phyloP scores from a whole-genome alignment of 2,113 vertebrate species.

The Dermatemys mawii region DNA sequence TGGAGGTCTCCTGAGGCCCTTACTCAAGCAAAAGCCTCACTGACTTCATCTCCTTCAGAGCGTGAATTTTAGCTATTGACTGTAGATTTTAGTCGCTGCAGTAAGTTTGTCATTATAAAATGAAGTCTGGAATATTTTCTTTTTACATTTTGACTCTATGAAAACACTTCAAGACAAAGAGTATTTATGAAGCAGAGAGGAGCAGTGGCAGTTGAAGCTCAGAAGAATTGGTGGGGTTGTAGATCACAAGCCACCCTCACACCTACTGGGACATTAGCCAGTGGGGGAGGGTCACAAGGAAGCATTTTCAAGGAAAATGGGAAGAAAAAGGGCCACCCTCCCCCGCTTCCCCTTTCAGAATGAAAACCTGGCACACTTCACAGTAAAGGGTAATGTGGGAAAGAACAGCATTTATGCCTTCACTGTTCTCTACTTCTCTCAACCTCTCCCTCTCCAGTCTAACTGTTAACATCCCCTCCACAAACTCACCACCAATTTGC shows the following conservation, averaged over 20 bases:
- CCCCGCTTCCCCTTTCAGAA: not conserved
- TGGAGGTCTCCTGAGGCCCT: not conserved
- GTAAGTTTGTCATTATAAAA: not conserved
- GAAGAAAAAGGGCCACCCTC: not conserved
- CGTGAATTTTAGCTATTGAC: not conserved
- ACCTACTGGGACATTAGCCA: not conserved
- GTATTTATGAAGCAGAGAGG: not conserved
- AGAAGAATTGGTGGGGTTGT: not conserved
- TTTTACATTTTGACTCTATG: constrained; percentile 25
- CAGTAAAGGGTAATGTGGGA: not conserved
- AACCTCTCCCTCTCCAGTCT: not conserved
- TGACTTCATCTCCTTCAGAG: not conserved
- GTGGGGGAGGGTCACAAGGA: not conserved
- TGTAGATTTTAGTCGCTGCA: not conserved
- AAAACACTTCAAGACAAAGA: not conserved
- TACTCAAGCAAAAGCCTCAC: not conserved
- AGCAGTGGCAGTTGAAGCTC: not conserved
- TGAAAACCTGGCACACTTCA: not conserved
- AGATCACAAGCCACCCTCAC: not conserved
- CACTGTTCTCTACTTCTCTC: not conserved
- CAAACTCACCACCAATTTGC: not conserved
- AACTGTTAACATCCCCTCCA: not conserved
- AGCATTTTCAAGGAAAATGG: not conserved
- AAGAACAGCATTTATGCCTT: not conserved
- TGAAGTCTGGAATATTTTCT: not conserved